Evolutionary conservation across 2,888 invertebrate genomes (phyloP).

Genomic region (Orgyia antiqua): DNA sequence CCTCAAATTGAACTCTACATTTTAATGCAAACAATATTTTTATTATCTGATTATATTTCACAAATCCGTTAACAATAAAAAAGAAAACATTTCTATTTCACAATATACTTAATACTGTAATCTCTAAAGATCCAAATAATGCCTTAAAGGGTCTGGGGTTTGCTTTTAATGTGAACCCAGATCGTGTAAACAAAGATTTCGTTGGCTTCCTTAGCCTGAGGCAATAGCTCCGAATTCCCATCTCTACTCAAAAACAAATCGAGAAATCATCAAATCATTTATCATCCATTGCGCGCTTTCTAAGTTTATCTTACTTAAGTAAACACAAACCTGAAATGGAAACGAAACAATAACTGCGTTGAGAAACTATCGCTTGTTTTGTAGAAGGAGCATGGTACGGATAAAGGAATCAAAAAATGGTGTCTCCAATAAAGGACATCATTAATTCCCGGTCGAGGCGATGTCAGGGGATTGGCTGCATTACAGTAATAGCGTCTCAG

Average conservation of each 20-base stretch:
- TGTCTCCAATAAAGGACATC: slow-evolving; percentile 84
- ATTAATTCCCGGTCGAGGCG: slow-evolving; percentile 77
- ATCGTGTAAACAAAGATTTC: slow-evolving; percentile 66
- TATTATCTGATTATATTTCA: too few species aligned
- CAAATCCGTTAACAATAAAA: too few species aligned
- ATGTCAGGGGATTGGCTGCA: slow-evolving; percentile 54
- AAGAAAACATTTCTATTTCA: too few species aligned
- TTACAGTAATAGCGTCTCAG: slow-evolving; percentile 53
- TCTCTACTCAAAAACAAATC: slow-evolving; percentile 1
- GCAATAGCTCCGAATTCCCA: slow-evolving; percentile 16
- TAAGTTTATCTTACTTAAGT: background rate
- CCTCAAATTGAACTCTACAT: too few species aligned
- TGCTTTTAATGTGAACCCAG: slow-evolving; percentile 51
- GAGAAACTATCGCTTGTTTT: slow-evolving; percentile 1
- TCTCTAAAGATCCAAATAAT: too few species aligned
- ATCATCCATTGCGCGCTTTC: slow-evolving; percentile 7
- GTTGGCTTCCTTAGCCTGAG: slow-evolving; percentile 49
- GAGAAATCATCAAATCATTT: background rate
- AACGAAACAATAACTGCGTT: background rate
- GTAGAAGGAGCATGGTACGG: slow-evolving; percentile 14
- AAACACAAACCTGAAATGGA: slow-evolving; percentile 7
- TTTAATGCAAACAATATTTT: too few species aligned
- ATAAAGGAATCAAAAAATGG: slow-evolving; percentile 80
- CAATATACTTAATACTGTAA: too few species aligned
- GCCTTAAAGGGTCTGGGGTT: slow-evolving; percentile 54